Evolutionary conservation across 2,888 invertebrate species (phyloP), one percentile per base, ranked within the genome.

Genomic region (Coremacera marginata): DNA sequence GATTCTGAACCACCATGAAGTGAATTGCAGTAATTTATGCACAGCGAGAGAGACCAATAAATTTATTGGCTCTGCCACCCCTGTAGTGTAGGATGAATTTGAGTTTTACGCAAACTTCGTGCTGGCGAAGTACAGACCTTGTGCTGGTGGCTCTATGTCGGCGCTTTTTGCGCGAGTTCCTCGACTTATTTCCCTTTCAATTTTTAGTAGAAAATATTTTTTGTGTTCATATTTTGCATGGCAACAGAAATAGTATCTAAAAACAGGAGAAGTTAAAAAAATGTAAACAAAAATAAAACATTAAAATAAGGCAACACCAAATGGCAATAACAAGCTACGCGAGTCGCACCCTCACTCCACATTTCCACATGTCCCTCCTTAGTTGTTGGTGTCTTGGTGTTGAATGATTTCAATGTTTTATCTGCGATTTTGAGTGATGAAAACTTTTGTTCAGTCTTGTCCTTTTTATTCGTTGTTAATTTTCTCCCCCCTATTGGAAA

Each of bases 21-120:
- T 65, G 63, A 34, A 65, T 37, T 65, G 37, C 37, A 65, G 34
- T 65, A 65, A 65, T 65, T 65, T 65, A 65, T 65, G 63, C 63
- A 16, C 34, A 63, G 63, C 34, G 34, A 65, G 34, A 19, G 63
- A 34, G 63, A 34, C 34, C 37, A 5, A 65, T 65, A 65, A 65
- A 65, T 31, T 44, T 44, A 14, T 60, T 60, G 14, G 16, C 57
- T 5, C 25, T 7, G 14, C 27, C 25, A 27, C 14, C 27, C 16
- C 5, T 60, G 19, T 19, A 55, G 55, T 22, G 55, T 27, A 14
- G 14, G 60, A 11, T 14, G 60, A 60, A 44, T 1, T 44, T 11
- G 14, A 44, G 11, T 14, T 3, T 14, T 44, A 44, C 11, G 1
- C 44, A 44, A 44, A 44, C 8, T 37, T n/a, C n/a, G n/a, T n/a